Evolutionary conservation across 2,888 invertebrate species (phyloP).

Genomic region (Oasisia sp.): DNA sequence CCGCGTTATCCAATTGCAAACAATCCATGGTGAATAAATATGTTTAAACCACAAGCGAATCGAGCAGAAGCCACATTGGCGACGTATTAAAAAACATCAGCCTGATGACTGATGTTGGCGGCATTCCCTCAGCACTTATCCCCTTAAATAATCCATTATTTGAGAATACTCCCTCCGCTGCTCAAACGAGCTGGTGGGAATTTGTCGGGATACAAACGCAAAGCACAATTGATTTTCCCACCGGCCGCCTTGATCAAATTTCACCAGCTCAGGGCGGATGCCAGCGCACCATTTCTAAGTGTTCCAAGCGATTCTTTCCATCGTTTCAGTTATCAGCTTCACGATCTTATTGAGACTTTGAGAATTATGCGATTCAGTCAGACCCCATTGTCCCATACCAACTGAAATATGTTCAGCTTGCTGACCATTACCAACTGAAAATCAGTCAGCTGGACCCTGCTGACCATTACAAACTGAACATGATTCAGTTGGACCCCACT

Average conservation of each 20-base stretch:
- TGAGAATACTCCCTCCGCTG: not conserved
- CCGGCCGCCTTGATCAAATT: not conserved
- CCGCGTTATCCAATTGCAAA: constrained; percentile 3
- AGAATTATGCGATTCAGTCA: not conserved
- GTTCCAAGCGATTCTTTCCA: not conserved
- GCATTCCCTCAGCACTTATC: not conserved
- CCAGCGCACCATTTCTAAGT: not conserved
- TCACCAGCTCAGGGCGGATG: not conserved
- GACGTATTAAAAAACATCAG: not conserved
- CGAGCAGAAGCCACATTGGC: not conserved
- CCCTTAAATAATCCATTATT: constrained; percentile 17
- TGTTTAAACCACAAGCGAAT: not conserved
- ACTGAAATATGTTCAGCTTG: not conserved
- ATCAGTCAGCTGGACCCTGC: too few species aligned
- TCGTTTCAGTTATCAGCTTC: not conserved
- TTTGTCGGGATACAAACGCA: not conserved
- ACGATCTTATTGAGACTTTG: too few species aligned
- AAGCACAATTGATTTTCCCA: constrained; percentile 17
- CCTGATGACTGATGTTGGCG: not conserved
- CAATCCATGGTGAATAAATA: not conserved
- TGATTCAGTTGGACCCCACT: too few species aligned
- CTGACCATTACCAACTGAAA: not conserved
- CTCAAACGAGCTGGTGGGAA: not conserved
- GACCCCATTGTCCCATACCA: not conserved
- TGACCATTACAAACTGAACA: too few species aligned